Conservation (phyloP, 2,797 vertebrate species). For the Kryptolebias ocellatus region DNA sequence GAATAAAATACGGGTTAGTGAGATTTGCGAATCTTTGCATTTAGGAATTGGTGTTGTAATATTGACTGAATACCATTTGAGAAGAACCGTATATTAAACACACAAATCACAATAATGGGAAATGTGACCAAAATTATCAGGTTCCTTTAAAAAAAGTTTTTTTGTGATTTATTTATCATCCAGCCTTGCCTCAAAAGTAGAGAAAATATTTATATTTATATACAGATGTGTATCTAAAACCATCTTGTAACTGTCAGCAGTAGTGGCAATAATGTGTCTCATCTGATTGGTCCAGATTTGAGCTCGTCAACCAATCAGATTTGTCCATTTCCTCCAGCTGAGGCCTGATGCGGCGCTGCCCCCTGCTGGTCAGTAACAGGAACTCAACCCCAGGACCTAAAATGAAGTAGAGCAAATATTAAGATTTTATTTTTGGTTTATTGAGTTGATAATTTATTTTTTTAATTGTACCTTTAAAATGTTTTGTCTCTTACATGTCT, state of each 20-base stretch:
- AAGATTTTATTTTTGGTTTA: constrained; percentile 74
- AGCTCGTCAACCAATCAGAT: constrained; percentile 39
- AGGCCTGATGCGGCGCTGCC: constrained; percentile 36
- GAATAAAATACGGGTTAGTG: neutral
- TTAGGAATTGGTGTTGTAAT: too few species aligned
- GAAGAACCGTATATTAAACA: constrained; percentile 20
- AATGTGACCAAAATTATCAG: constrained; percentile 20
- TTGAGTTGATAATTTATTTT: constrained; percentile 76
- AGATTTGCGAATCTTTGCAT: too few species aligned
- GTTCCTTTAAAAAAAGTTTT: constrained; percentile 9
- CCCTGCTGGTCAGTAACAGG: constrained; percentile 52
- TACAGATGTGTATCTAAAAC: constrained; percentile 3
- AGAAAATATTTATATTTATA: constrained; percentile 6
- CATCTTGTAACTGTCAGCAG: constrained; percentile 11
- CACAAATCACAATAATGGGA: constrained; percentile 16
- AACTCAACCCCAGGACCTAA: constrained; percentile 29
- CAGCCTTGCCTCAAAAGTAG: constrained; percentile 18
- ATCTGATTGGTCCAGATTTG: constrained; percentile 38
- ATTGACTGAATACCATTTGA: constrained; percentile 8
- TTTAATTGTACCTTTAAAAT: constrained; percentile 62
- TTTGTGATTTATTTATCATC: constrained; percentile 8
- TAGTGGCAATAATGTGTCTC: constrained; percentile 8
- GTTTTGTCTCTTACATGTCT: constrained; percentile 54
- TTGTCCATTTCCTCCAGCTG: constrained; percentile 23
- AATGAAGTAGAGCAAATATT: constrained; percentile 43